Percentiles rank a stretch among this genome's conserved stretches.
Conservation (phyloP, 2,888 invertebrate genomes). For the Hoplodrina blanda region DNA sequence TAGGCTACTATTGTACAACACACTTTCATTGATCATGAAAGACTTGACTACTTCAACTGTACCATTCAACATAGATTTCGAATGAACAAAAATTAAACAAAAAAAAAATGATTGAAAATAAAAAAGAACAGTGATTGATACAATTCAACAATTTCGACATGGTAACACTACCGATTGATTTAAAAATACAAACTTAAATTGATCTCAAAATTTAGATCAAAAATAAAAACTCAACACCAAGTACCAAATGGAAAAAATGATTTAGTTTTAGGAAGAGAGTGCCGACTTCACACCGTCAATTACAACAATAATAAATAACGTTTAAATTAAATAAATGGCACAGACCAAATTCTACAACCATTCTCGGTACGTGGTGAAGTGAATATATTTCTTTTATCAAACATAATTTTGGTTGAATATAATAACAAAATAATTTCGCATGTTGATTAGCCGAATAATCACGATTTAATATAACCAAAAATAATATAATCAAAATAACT, state of each 20-base stretch:
- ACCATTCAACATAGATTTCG: conserved; percentile 64
- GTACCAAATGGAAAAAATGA: conserved; percentile 85
- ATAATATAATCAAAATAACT: conserved; percentile 81
- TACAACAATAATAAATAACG: conserved; percentile 85
- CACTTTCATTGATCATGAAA: conserved; percentile 82
- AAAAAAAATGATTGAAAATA: conserved; percentile 66
- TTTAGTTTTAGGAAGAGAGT: conserved; percentile 83
- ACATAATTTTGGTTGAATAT: conserved; percentile 80
- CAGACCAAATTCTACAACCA: conserved; percentile 86
- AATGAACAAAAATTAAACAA: conserved; percentile 65
- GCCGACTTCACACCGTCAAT: conserved; percentile 76
- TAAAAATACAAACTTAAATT: conserved; percentile 72
- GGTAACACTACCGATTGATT: conserved; percentile 82
- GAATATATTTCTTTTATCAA: conserved; percentile 72
- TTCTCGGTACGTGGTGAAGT: conserved; percentile 85
- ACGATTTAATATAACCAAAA: conserved; percentile 77
- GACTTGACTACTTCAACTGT: conserved; percentile 82
- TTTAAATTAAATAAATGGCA: conserved; percentile 89
- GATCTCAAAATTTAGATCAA: conserved; percentile 79
- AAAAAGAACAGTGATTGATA: conserved; percentile 65
- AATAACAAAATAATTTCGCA: conserved; percentile 80
- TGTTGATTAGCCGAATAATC: conserved; percentile 81
- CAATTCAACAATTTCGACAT: conserved; percentile 72
- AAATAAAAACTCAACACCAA: conserved; percentile 85
- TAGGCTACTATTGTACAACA: conserved; percentile 88